phyloP scores from a whole-genome alignment of 2,888 invertebrate genomes.

The Drymonia ruficornis region DNA sequence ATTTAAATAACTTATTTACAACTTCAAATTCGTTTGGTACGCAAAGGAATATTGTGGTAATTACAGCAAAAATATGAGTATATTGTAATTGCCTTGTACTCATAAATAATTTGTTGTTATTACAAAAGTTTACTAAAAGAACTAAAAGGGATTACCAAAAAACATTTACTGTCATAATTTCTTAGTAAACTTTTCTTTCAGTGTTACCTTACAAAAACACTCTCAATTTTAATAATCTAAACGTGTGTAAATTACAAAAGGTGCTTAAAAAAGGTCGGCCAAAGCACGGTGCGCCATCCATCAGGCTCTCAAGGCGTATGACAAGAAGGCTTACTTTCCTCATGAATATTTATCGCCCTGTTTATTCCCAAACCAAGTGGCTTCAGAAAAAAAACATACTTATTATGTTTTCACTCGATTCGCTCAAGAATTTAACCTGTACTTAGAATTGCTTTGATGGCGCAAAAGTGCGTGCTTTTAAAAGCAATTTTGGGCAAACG shows the following conservation, averaged over 20 bases:
- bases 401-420: slow-evolving; percentile 55
- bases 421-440: slow-evolving; percentile 38
- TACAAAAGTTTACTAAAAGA: no score
- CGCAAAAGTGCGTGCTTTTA: slow-evolving; percentile 32
- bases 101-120: no score
- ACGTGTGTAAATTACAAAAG: slow-evolving; percentile 7
- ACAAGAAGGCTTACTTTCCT: slow-evolving; percentile 77
- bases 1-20: no score
- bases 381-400: slow-evolving; percentile 51
- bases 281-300: slow-evolving; percentile 69
- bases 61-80: no score
- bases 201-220: no score
- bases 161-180: no score
- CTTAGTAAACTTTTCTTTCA: no score
- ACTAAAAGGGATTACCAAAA: no score
- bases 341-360: slow-evolving; percentile 77
- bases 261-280: slow-evolving; percentile 44
- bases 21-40: no score
- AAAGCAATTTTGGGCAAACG: slow-evolving; percentile 19
- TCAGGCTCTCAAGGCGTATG: slow-evolving; percentile 75
- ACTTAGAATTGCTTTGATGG: slow-evolving; percentile 38
- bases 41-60: no score
- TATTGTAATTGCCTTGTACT: no score
- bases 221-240: background rate
- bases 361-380: slow-evolving; percentile 62